Evolutionary conservation across 2,888 invertebrate species (phyloP).

Genomic region (Lepas anatifera): DNA sequence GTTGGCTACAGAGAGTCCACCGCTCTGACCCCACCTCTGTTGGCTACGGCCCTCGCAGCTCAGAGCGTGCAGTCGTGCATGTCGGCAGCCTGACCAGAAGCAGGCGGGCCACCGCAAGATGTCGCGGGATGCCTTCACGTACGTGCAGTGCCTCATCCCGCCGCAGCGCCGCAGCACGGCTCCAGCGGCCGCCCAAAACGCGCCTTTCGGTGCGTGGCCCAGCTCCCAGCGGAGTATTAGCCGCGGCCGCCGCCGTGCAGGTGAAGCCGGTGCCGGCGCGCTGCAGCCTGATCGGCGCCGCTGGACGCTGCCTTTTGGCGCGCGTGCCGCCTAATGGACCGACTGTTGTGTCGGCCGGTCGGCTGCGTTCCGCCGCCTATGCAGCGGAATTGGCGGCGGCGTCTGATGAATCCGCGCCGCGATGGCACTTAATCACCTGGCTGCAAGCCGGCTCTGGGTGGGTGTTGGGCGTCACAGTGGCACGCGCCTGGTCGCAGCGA

Average conservation of each 20-base stretch:
- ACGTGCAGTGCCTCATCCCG: not conserved
- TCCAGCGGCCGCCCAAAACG: not conserved
- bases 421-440: not conserved
- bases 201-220: too few species aligned
- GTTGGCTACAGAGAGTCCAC: too few species aligned
- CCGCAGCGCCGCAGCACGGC: not conserved
- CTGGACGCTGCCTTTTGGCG: not conserved
- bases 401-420: not conserved
- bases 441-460: not conserved
- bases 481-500: not conserved
- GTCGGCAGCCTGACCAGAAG: too few species aligned
- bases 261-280: not conserved
- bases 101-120: too few species aligned
- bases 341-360: too few species aligned
- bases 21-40: too few species aligned
- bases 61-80: too few species aligned
- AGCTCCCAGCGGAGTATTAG: too few species aligned
- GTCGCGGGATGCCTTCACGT: slow-evolving; percentile 8
- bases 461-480: not conserved
- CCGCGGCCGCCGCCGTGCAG: too few species aligned
- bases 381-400: not conserved
- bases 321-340: too few species aligned
- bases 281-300: not conserved
- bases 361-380: not conserved
- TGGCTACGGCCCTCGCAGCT: too few species aligned